phyloP scores from a whole-genome alignment of 2,113 vertebrate species.

The Melanerpes formicivorus region DNA sequence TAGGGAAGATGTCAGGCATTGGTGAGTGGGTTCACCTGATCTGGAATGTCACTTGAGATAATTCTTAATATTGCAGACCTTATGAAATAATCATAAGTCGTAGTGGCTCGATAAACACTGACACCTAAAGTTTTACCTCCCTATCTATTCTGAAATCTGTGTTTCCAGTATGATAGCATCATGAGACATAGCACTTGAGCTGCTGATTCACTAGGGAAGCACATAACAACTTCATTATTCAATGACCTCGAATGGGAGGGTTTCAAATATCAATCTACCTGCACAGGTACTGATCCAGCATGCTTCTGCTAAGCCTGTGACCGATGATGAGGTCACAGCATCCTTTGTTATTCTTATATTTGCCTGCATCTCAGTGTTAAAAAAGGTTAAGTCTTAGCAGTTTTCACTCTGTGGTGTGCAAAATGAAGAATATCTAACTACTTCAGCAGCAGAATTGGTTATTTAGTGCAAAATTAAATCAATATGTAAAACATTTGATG shows the following conservation, averaged over 20 bases:
- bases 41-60: not conserved
- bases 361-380: not conserved
- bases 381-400: not conserved
- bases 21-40: not conserved
- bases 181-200: not conserved
- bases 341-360: not conserved
- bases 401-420: not conserved
- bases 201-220: not conserved
- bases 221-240: not conserved
- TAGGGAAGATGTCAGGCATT: not conserved
- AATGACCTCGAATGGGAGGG: not conserved
- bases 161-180: not conserved
- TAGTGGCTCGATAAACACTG: fast-evolving
- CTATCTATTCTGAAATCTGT: not conserved
- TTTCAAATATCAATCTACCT: not conserved
- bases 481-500: not conserved
- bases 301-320: not conserved
- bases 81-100: not conserved
- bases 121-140: not conserved
- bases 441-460: not conserved
- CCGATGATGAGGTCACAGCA: not conserved
- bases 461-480: not conserved
- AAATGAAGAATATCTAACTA: not conserved
- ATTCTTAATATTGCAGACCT: not conserved
- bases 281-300: not conserved